These are phyloP conservation scores for Elysia crispata DNA, from an alignment of 2,888 invertebrate species.

Conservation along the genomic window DNA sequence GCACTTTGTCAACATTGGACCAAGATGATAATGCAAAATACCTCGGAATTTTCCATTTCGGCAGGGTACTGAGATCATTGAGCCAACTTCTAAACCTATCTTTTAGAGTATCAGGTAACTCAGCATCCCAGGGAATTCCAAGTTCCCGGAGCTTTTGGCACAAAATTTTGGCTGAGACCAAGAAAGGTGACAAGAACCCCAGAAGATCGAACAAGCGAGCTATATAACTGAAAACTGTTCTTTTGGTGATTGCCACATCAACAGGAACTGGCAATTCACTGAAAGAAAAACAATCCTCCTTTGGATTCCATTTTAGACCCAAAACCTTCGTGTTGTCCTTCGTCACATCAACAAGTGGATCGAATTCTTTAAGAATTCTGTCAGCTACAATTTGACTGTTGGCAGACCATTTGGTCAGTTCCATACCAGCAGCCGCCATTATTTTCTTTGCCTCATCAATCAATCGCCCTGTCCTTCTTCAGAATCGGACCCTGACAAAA, in stretches of 20 bases:
- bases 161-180: too few relatives aligned
- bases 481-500: background rate
- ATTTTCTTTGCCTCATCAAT: background rate
- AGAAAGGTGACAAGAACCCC: too few relatives aligned
- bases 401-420: background rate
- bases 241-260: too few relatives aligned
- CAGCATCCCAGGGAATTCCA: too few relatives aligned
- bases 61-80: background rate
- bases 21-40: background rate
- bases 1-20: background rate
- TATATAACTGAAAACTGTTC: too few relatives aligned
- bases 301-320: background rate
- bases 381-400: background rate
- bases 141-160: too few relatives aligned
- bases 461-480: background rate
- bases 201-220: too few relatives aligned
- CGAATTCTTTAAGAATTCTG: background rate
- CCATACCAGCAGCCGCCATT: background rate
- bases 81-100: background rate
- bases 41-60: background rate
- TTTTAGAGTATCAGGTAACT: too few relatives aligned
- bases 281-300: too few relatives aligned
- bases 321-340: constrained; percentile 3
- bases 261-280: too few relatives aligned
- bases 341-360: background rate